A percentile compares a stretch with the other conserved stretches of the same genome.
Evolutionary conservation across 2,888 invertebrate genomes (phyloP).

Genomic region (Endotricha flammealis): DNA sequence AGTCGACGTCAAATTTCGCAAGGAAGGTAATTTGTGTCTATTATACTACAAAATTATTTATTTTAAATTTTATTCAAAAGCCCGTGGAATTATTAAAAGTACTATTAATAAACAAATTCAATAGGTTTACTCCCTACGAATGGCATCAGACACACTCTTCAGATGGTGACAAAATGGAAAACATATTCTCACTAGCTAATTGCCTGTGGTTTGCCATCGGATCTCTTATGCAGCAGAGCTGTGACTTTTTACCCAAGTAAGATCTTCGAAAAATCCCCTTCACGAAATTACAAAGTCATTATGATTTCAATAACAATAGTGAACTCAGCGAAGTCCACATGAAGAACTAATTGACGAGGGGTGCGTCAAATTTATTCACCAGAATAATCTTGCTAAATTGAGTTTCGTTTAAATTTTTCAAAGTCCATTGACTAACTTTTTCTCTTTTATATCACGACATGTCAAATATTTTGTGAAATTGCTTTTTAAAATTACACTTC

Average conservation of each 20-base stretch:
- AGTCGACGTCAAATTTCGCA: no score
- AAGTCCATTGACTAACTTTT: no score
- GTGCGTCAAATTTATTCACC: conserved; percentile 30
- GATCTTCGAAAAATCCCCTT: conserved; percentile 45
- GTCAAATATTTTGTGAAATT: no score
- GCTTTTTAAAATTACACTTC: no score
- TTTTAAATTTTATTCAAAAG: no score
- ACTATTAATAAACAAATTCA: conserved; percentile 33
- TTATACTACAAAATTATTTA: no score
- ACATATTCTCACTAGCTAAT: conserved; percentile 94
- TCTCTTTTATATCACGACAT: no score
- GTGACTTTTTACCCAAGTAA: conserved; percentile 97
- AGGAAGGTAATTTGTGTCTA: no score
- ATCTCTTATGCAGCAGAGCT: conserved; percentile 96
- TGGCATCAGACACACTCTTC: conserved; percentile 95
- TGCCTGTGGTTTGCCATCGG: conserved; percentile 99
- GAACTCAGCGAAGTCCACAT: conserved; percentile 71
- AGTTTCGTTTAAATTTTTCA: conserved; percentile 17
- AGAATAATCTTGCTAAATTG: conserved; percentile 31
- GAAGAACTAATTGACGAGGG: conserved; percentile 36
- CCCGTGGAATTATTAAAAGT: no score
- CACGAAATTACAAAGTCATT: conserved; percentile 28
- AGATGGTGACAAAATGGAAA: conserved; percentile 91
- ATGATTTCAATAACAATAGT: conserved; percentile 42
- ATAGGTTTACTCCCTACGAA: conserved; percentile 96